A percentile compares a stretch with the other conserved stretches of the same genome.
Evolutionary conservation across 2,888 invertebrate genomes (phyloP).

Genomic region (Philereme vetulata): DNA sequence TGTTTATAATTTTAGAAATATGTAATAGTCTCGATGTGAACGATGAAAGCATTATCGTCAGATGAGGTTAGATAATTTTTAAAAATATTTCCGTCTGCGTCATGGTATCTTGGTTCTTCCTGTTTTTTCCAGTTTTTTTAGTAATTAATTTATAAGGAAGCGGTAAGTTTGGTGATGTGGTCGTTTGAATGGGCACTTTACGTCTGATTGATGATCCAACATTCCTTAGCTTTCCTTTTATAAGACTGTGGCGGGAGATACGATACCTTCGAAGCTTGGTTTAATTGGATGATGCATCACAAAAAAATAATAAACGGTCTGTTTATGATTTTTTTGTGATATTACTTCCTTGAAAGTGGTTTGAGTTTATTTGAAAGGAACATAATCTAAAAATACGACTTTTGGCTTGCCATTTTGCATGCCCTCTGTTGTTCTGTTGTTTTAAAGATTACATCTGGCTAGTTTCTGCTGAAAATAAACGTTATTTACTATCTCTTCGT

Average conservation of each 20-base stretch:
- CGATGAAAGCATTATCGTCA: not conserved
- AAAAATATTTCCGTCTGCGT: slow-evolving; percentile 32
- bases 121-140: slow-evolving; percentile 55
- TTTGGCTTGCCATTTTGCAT: too few relatives aligned
- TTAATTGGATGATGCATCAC: slow-evolving; percentile 66
- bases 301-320: slow-evolving; percentile 33
- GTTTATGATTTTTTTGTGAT: too few relatives aligned
- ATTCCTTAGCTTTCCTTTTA: slow-evolving; percentile 56
- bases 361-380: too few relatives aligned
- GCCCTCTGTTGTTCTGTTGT: too few relatives aligned
- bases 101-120: slow-evolving; percentile 20
- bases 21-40: slow-evolving; percentile 37
- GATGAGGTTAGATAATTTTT: slow-evolving; percentile 28
- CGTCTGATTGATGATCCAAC: slow-evolving; percentile 66
- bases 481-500: not conserved
- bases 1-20: slow-evolving; percentile 47
- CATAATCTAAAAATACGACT: too few relatives aligned
- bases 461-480: not conserved
- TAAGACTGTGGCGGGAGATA: slow-evolving; percentile 46
- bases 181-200: slow-evolving; percentile 53
- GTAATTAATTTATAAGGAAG: slow-evolving; percentile 61
- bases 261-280: slow-evolving; percentile 38
- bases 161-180: slow-evolving; percentile 52
- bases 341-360: too few relatives aligned
- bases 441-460: not conserved